Evolutionary conservation across 2,888 invertebrate genomes (phyloP), one percentile per base, ranked within the genome.

Genomic region (Xiphydria camelus): DNA sequence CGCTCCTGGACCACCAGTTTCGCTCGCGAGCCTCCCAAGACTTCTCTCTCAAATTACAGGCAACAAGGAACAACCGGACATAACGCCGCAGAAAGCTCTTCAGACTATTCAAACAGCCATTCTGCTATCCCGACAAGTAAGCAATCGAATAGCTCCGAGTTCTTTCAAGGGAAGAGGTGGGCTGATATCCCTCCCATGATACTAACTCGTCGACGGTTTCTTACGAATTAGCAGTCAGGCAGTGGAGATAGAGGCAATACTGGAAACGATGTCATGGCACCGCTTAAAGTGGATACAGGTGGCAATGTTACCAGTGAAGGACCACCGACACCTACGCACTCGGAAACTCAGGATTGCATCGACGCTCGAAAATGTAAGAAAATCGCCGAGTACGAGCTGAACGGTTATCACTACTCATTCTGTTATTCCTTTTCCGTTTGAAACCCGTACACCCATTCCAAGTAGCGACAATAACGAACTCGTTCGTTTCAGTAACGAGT

Each of bases 301-400:
- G 73, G 71, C 34, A 73, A 70, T 59, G 55, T 57, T 45, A 61
- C 72, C 41, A 70, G 68, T 54, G 86, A 85, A 56, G 86, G 86
- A 38, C 86, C 88, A 59, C 88, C 88, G 35, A 88, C 88, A 55
- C 88, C 88, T n/a, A 88, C 87, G 57, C 87, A 87, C 77, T 88
- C 88, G 58, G 83, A 87, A 79, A 85, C 82, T 72, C 82, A 83
- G 66, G 84, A 83, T 71, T 81, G 82, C 70, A 75, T 80, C 47
- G 81, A 83, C 61, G 82, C 80, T 59, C 79, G 83, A 63, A 86
- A 86, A 78, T 77, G 86, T 87, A 77, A 79, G 79, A 18, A 19
- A 29, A n/a, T n/a, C n/a, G n/a, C n/a, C n/a, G n/a, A n/a, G n/a
- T n/a, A n/a, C n/a, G n/a, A n/a, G n/a, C n/a, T n/a, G n/a, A n/a